Percentiles rank a stretch among this genome's conserved stretches.
Evolutionary conservation across 2,797 vertebrate genomes (phyloP).

Genomic region (Helarctos malayanus): DNA sequence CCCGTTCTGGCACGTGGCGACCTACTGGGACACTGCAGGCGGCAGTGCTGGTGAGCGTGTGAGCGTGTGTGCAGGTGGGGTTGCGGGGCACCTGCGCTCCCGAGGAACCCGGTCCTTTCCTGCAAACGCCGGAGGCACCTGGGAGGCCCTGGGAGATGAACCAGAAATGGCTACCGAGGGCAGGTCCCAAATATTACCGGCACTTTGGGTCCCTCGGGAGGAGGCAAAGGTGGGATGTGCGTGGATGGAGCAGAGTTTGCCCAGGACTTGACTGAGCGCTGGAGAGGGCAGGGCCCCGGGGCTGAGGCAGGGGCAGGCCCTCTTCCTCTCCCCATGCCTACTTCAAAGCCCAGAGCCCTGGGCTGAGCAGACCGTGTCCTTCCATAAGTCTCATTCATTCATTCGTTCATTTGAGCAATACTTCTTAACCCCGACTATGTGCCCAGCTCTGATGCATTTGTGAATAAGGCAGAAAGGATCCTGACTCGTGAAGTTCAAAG

Average conservation of each 20-base stretch:
- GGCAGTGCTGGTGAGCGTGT: fast-evolving
- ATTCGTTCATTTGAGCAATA: not conserved
- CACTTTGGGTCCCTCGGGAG: not conserved
- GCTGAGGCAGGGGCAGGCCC: too few relatives aligned
- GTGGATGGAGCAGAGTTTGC: not conserved
- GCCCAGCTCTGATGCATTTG: fast-evolving
- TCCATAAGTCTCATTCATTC: not conserved
- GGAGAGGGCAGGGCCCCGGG: too few relatives aligned
- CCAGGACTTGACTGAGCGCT: not conserved
- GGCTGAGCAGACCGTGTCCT: not conserved
- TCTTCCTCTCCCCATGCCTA: fast-evolving
- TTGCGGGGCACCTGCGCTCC: not conserved
- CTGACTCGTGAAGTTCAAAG: not conserved
- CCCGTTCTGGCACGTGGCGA: fast-evolving
- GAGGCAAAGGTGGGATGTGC: not conserved
- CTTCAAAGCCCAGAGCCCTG: not conserved
- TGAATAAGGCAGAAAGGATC: not conserved
- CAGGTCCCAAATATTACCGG: fast-evolving
- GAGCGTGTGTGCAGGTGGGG: fast-evolving
- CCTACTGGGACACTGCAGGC: fast-evolving
- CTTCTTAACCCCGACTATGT: fast-evolving
- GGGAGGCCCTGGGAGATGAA: not conserved
- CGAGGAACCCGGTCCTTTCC: not conserved
- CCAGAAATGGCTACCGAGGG: not conserved
- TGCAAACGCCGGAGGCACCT: too few relatives aligned